phyloP scores from a whole-genome alignment of 37 sponge, comb jelly and placozoan genomes.

The Beroe ovata region DNA sequence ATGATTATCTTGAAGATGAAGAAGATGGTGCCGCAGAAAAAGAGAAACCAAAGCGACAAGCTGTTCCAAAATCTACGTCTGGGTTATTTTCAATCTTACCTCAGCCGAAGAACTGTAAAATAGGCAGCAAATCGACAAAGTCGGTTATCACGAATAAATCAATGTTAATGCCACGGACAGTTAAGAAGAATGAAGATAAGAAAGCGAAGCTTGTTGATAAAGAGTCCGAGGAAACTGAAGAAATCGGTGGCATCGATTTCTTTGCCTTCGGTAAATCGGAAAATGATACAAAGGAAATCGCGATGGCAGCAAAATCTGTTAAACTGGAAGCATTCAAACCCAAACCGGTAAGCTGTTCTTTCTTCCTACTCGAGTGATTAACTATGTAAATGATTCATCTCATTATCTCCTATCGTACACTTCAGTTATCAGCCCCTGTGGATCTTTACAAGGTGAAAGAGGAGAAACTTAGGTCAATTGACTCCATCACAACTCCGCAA shows the following conservation, averaged over 20 bases:
- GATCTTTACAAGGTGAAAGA: not conserved
- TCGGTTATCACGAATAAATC: constrained; percentile 6
- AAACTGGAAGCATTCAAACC: constrained; percentile 37
- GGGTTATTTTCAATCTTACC: constrained; percentile 44
- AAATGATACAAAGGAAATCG: constrained; percentile 3
- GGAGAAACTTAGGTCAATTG: constrained; percentile 26
- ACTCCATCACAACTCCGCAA: constrained; percentile 13
- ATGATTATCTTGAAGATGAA: constrained; percentile 42
- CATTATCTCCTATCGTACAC: no score
- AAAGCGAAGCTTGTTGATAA: not conserved
- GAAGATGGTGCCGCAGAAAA: not conserved
- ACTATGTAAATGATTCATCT: no score
- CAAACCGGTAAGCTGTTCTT: constrained; percentile 20
- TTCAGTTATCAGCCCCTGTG: constrained; percentile 13
- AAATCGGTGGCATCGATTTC: constrained; percentile 14
- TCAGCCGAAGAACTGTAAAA: constrained; percentile 60
- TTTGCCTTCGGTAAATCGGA: not conserved
- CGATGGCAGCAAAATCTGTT: constrained; percentile 10
- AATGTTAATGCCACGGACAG: not conserved
- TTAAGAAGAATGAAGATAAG: not conserved
- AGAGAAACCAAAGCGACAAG: constrained; percentile 1
- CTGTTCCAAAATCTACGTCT: constrained; percentile 14
- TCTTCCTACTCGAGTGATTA: no score
- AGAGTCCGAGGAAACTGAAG: not conserved
- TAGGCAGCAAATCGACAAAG: constrained; percentile 1